Percentiles rank a stretch among this genome's conserved stretches.
Evolutionary conservation across 2,113 vertebrate genomes (phyloP).

Genomic region (Arothron firmamentum): DNA sequence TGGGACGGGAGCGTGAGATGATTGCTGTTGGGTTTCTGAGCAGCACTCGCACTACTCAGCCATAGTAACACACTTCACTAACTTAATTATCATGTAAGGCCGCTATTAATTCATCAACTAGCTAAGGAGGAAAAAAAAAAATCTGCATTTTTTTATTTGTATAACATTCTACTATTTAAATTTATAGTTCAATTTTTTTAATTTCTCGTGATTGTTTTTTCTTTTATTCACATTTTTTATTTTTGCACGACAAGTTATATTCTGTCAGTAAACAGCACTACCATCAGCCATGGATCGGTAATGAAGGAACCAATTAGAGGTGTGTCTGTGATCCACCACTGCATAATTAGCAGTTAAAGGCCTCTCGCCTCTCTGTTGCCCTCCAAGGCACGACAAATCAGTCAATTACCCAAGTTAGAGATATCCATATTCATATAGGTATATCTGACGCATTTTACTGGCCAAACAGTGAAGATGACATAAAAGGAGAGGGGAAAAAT

Average conservation of each 20-base stretch:
- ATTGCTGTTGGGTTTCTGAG: too few species aligned
- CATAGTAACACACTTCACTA: too few species aligned
- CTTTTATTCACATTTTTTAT: constrained; percentile 23
- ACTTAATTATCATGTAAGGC: too few species aligned
- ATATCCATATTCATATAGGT: constrained; percentile 68
- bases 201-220: background rate
- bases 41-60: too few species aligned
- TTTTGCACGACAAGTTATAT: constrained; percentile 11
- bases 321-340: constrained; percentile 61
- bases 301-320: constrained; percentile 72
- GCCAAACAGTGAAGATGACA: constrained; percentile 52
- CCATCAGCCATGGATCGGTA: constrained; percentile 64
- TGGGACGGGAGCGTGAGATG: too few species aligned
- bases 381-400: constrained; percentile 69
- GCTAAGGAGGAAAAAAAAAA: too few species aligned
- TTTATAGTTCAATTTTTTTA: too few species aligned
- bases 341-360: constrained; percentile 75
- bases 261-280: constrained; percentile 46
- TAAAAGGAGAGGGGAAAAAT: constrained; percentile 21
- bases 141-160: too few species aligned
- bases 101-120: too few species aligned
- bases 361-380: constrained; percentile 58
- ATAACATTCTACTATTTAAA: too few species aligned
- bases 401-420: constrained; percentile 71
- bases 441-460: constrained; percentile 54